Percentiles rank a stretch among this genome's conserved stretches.
Evolutionary conservation across 2,113 vertebrate genomes (phyloP).

Genomic region (Anolis carolinensis): DNA sequence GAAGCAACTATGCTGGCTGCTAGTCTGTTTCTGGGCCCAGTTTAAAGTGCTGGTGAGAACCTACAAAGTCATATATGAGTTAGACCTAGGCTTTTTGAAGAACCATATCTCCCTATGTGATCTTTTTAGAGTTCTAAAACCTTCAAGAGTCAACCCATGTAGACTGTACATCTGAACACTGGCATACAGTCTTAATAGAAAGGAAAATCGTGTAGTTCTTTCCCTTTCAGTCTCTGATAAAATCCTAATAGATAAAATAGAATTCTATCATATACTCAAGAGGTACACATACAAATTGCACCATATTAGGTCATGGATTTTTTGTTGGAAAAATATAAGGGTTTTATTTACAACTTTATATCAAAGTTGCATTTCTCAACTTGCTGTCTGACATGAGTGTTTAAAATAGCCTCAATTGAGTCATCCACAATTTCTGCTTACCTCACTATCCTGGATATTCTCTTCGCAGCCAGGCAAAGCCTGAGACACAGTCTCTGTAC

Average conservation of each 20-base stretch:
- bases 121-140: no score
- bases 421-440: constrained; percentile 50
- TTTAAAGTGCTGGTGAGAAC: no score
- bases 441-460: constrained; percentile 88
- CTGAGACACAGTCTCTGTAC: constrained; percentile 82
- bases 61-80: no score
- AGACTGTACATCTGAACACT: no score
- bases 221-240: not conserved
- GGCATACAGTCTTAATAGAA: not conserved
- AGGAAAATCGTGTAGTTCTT: not conserved
- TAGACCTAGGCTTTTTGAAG: no score
- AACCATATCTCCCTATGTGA: no score
- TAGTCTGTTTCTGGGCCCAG: no score
- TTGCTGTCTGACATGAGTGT: not conserved
- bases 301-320: not conserved
- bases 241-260: not conserved
- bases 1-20: no score
- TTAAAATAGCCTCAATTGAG: not conserved
- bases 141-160: no score
- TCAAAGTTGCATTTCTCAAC: not conserved
- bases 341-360: not conserved
- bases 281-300: not conserved
- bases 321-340: not conserved
- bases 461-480: constrained; percentile 88
- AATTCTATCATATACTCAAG: not conserved